phyloP scores from a whole-genome alignment of 2,797 vertebrate species.

The Synanceia verrucosa region DNA sequence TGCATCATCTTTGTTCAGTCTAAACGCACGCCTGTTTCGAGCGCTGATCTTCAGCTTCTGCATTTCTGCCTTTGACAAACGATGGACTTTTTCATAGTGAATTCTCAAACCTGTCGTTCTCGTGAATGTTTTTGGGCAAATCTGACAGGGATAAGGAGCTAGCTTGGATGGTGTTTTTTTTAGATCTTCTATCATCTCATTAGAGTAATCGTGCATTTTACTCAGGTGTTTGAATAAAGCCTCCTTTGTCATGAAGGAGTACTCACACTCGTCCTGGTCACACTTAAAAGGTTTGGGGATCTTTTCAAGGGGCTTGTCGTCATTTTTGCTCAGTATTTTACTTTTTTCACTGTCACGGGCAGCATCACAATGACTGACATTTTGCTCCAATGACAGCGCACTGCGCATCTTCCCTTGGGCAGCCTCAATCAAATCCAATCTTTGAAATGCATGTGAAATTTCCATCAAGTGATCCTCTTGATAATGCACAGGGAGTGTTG shows the following conservation, averaged over 20 bases:
- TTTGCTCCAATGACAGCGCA: constrained; percentile 64
- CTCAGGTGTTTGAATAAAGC: constrained; percentile 96
- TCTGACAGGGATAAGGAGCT: constrained; percentile 94
- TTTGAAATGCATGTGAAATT: constrained; percentile 92
- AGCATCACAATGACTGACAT: constrained; percentile 57
- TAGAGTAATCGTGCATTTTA: constrained; percentile 92
- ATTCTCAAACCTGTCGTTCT: constrained; percentile 97
- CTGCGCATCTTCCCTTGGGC: constrained; percentile 72
- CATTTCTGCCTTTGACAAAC: constrained; percentile 93
- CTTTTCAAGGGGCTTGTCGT: constrained; percentile 84
- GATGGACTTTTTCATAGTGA: constrained; percentile 97
- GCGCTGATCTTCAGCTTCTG: constrained; percentile 89
- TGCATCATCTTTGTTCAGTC: constrained; percentile 52
- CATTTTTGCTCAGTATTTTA: constrained; percentile 75
- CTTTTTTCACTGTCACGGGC: constrained; percentile 67
- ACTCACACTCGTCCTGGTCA: constrained; percentile 90
- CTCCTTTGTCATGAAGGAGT: constrained; percentile 99
- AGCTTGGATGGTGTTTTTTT: constrained; percentile 95
- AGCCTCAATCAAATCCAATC: constrained; percentile 89
- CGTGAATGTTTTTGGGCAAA: constrained; percentile 97
- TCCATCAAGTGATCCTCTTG: constrained; percentile 90
- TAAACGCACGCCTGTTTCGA: constrained; percentile 69
- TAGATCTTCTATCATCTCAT: constrained; percentile 94
- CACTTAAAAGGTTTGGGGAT: constrained; percentile 94
- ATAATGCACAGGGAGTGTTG: constrained; percentile 69